A percentile compares a stretch with the other conserved stretches of the same genome.
phyloP scores from a whole-genome alignment of 1,140 invertebrate species.

The Sitobion miscanthi region DNA sequence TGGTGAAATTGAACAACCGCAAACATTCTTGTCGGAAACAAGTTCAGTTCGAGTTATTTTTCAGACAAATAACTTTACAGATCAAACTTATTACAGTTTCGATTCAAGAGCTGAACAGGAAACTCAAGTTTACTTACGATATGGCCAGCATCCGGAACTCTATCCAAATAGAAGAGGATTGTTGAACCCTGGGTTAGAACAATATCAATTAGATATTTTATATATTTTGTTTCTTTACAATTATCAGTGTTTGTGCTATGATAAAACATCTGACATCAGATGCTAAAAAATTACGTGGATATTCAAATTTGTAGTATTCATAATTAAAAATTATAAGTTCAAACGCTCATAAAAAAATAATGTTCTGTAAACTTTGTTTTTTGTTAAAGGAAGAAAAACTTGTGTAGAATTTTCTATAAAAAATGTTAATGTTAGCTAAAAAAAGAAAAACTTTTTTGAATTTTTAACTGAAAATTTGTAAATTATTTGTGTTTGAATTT shows the following conservation, averaged over 20 bases:
- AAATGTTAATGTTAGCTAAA: no score
- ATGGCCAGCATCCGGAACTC: constrained; percentile 89
- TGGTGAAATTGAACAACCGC: constrained; percentile 89
- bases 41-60: constrained; percentile 89
- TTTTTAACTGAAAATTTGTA: no score
- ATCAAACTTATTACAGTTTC: constrained; percentile 83
- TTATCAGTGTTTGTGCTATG: background rate
- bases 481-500: no score
- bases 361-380: no score
- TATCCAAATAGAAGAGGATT: constrained; percentile 88
- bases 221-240: background rate
- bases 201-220: constrained; percentile 7
- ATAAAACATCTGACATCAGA: background rate
- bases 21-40: constrained; percentile 93
- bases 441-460: no score
- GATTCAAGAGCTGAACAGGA: constrained; percentile 84
- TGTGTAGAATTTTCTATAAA: no score
- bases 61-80: constrained; percentile 89
- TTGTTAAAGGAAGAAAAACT: no score
- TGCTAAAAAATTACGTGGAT: background rate
- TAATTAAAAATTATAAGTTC: no score
- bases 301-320: no score
- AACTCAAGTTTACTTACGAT: constrained; percentile 84
- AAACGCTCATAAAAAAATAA: no score
- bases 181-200: constrained; percentile 74